Percentiles rank a stretch among this genome's conserved stretches.
Evolutionary conservation across 2,888 invertebrate genomes (phyloP).

Genomic region (Synanthedon tipuliformis): DNA sequence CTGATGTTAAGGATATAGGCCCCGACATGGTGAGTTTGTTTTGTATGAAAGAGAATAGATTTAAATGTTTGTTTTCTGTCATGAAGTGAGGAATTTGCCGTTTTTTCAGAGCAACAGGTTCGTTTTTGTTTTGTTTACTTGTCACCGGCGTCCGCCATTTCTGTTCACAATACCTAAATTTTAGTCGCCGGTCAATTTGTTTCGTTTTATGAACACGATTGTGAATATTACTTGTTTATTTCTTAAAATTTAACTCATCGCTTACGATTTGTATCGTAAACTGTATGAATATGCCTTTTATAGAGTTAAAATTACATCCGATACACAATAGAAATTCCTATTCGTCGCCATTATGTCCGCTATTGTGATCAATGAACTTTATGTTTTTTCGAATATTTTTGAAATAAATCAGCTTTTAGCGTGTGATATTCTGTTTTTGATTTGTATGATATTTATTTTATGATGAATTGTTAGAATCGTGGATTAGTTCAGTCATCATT

Average conservation of each 20-base stretch:
- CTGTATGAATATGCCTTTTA: not conserved
- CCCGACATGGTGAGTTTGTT: slow-evolving; percentile 79
- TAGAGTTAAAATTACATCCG: no score
- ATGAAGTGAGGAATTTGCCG: slow-evolving; percentile 38
- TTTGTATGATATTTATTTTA: no score
- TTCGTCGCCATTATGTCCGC: slow-evolving; percentile 5
- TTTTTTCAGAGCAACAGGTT: slow-evolving; percentile 70
- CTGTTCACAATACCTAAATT: slow-evolving; percentile 39
- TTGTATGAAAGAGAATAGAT: slow-evolving; percentile 22
- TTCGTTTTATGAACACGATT: no score
- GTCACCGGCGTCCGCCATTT: slow-evolving; percentile 73
- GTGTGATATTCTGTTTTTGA: no score
- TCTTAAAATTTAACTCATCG: no score
- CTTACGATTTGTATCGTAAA: no score
- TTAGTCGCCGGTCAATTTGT: slow-evolving; percentile 47
- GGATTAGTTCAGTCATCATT: no score
- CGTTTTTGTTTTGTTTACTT: slow-evolving; percentile 72
- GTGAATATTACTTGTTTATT: no score
- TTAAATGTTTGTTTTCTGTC: slow-evolving; percentile 46
- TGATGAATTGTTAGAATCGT: no score
- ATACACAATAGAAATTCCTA: not conserved
- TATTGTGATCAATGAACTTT: slow-evolving; percentile 1
- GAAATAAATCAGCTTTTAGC: not conserved
- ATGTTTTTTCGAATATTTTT: not conserved
- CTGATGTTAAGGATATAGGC: slow-evolving; percentile 84